Evolutionary conservation across 2,113 vertebrate species (phyloP).

Genomic region (Perca schrenkii): DNA sequence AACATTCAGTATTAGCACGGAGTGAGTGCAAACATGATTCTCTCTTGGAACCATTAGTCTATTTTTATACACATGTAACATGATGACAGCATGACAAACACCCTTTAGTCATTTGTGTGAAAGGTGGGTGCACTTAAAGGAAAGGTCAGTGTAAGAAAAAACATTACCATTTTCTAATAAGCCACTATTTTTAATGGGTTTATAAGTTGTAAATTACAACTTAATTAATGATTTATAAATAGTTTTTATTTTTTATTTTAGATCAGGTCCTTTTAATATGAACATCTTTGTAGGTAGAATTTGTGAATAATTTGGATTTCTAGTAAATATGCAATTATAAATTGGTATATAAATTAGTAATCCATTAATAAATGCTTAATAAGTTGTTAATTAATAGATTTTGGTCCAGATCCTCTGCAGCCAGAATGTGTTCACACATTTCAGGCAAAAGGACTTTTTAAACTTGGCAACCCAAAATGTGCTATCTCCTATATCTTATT

Average conservation of each 20-base stretch:
- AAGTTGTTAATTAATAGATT: background rate
- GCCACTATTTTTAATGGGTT: background rate
- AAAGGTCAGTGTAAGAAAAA: background rate
- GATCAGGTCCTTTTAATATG: background rate
- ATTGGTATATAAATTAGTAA: background rate
- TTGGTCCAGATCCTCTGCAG: background rate
- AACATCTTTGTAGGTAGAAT: background rate
- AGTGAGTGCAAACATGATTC: background rate
- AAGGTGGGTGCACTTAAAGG: background rate
- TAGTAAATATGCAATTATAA: background rate
- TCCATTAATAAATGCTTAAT: background rate
- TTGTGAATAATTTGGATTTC: background rate
- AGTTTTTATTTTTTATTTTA: background rate
- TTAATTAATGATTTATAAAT: background rate
- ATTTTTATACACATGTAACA: background rate
- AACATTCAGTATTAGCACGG: background rate
- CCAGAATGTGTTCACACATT: background rate
- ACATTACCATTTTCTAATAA: background rate
- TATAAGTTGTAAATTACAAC: background rate
- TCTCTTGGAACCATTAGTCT: background rate
- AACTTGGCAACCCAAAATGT: background rate
- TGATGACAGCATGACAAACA: background rate
- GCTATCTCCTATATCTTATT: no score
- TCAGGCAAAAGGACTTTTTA: background rate
- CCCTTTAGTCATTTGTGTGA: background rate